Evolutionary conservation across 2,113 vertebrate species (phyloP).

Genomic region (Lates calcarifer): DNA sequence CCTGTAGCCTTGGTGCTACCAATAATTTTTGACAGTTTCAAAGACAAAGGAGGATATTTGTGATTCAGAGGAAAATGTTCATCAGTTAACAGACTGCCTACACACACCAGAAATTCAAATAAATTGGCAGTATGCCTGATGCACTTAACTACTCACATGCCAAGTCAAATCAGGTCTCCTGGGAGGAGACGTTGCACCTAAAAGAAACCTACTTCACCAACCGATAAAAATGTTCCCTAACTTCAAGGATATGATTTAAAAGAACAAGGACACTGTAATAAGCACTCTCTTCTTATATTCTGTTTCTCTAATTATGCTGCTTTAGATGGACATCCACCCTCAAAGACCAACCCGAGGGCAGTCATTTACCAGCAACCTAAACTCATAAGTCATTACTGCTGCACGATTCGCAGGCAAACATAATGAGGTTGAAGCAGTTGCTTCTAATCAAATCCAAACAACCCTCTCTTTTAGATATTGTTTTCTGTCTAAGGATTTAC

Average conservation of each 20-base stretch:
- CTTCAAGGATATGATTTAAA: constrained; percentile 35
- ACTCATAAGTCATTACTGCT: constrained; percentile 47
- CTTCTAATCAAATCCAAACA: constrained; percentile 50
- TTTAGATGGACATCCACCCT: constrained; percentile 37
- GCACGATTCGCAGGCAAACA: constrained; percentile 35
- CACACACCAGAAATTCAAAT: constrained; percentile 31
- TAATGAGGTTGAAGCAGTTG: constrained; percentile 35
- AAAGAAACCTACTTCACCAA: background rate
- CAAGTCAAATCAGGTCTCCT: constrained; percentile 25
- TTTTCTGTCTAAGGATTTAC: background rate
- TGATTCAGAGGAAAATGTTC: constrained; percentile 51
- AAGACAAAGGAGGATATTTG: constrained; percentile 47
- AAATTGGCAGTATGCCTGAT: constrained; percentile 32
- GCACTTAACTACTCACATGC: constrained; percentile 33
- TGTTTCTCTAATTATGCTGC: constrained; percentile 50
- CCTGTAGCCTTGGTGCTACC: background rate
- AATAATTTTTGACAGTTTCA: constrained; percentile 37
- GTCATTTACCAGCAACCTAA: constrained; percentile 61
- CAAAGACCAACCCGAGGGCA: constrained; percentile 39
- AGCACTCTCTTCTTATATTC: constrained; percentile 24
- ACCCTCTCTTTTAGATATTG: constrained; percentile 1
- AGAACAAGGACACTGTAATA: constrained; percentile 44
- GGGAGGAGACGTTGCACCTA: background rate
- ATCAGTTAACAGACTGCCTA: constrained; percentile 41
- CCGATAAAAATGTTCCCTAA: constrained; percentile 9